A percentile compares a stretch with the other conserved stretches of the same genome.
Evolutionary conservation across 1,140 invertebrate genomes (phyloP).

Genomic region (Plodia interpunctella): DNA sequence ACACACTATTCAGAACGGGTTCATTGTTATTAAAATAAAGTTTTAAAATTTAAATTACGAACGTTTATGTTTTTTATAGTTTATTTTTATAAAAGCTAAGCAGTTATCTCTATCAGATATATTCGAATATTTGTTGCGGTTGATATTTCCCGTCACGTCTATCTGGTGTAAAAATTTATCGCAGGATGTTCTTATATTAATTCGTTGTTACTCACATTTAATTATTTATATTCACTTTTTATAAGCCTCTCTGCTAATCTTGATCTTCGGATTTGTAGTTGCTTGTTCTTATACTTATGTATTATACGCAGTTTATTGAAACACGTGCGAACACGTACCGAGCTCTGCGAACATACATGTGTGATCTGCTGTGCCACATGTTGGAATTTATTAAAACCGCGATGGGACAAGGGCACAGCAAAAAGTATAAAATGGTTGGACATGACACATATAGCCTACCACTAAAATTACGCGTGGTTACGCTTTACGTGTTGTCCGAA

Average conservation of each 20-base stretch:
- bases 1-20: conserved; percentile 17
- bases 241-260: too few species aligned
- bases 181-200: too few species aligned
- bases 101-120: too few species aligned
- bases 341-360: background rate
- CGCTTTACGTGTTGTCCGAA: background rate
- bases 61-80: conserved; percentile 8
- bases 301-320: background rate
- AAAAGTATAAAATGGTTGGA: background rate
- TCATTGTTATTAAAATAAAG: background rate
- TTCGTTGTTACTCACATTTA: background rate
- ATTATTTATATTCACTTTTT: too few species aligned
- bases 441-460: background rate
- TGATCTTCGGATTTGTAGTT: too few species aligned
- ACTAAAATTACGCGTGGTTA: background rate
- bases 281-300: background rate
- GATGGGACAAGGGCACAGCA: background rate
- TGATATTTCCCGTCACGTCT: too few species aligned
- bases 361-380: conserved; percentile 34
- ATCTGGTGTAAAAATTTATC: too few species aligned
- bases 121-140: too few species aligned
- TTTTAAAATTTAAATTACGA: background rate
- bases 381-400: conserved; percentile 32
- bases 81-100: too few species aligned
- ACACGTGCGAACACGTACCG: background rate